Evolutionary conservation across 2,113 vertebrate species (phyloP), one percentile per base, ranked within the genome.

Genomic region (Melanerpes aurifrons): DNA sequence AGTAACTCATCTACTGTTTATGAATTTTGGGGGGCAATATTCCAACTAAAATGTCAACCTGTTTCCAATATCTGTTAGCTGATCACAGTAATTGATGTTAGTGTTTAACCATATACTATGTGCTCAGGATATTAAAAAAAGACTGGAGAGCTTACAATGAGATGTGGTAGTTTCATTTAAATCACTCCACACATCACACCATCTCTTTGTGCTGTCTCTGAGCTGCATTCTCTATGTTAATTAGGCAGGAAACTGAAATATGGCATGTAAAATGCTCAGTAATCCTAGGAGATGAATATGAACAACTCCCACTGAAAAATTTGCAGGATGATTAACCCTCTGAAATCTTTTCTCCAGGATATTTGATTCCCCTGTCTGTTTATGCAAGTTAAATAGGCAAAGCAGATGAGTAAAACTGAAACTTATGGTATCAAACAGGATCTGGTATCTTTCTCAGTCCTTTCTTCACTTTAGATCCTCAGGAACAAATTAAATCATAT

Each of bases 101-200:
- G 7, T 58, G 68, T 93, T 76, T 28, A 87, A n/a, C 77, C 53
- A 80, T 40, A 18, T 6, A 37, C 21, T 82, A 9, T 87, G 22
- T 74, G 53, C 26, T 85, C 75, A 90, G 87, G 71, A 85, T 96
- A 89, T 95, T 92, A 66, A 84, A 92, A 94, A 86, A 77, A 43
- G 43, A 56, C 50, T 68, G 59, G 20, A 32, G 32, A 94, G 43
- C 22, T 91, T 89, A 82, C 53, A 96, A 72, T 70, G 61, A 94
- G 61, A 91, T 87, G 68, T 82, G 13, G 10, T 14, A 85, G 61
- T 89, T 90, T 70, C n/a, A 31, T 79, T 90, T 89, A 87, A 93
- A 90, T 92, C 71, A 79, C 68, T 79, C 21, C 64, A 87, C 26
- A 61, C 35, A 82, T 92, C 78, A 78, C 40, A 87, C 66, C 61